Conservation (phyloP, 2,113 vertebrate genomes). For the Trogon melanurus region DNA sequence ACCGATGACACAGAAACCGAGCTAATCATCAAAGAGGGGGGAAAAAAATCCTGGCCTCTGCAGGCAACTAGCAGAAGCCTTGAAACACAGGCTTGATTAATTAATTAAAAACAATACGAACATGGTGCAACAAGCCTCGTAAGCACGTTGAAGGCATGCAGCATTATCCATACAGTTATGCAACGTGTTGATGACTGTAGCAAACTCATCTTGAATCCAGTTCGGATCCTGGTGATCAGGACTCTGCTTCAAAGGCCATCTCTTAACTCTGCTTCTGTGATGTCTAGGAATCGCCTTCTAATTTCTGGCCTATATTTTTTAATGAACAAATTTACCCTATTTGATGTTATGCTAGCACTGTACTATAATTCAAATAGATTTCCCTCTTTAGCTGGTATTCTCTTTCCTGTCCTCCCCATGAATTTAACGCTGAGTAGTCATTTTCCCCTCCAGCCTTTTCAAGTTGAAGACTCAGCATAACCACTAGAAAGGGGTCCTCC, state of each 20-base stretch:
- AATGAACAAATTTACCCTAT: background rate
- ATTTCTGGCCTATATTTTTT: background rate
- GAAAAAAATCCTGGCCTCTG: background rate
- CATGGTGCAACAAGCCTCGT: constrained; percentile 43
- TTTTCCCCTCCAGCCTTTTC: background rate
- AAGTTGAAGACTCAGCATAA: background rate
- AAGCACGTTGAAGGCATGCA: background rate
- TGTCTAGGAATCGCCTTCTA: background rate
- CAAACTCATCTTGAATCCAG: background rate
- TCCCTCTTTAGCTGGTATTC: background rate
- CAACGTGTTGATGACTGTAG: background rate
- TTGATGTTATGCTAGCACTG: background rate
- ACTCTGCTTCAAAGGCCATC: background rate
- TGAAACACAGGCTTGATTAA: constrained; percentile 23
- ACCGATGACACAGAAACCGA: constrained; percentile 37
- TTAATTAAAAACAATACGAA: background rate
- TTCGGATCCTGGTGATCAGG: background rate
- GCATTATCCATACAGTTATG: constrained; percentile 6
- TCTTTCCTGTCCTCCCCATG: background rate
- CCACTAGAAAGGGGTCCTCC: constrained; percentile 13
- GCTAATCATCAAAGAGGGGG: constrained; percentile 17
- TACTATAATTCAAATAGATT: background rate
- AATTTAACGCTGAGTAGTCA: background rate
- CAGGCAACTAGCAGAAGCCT: constrained; percentile 18
- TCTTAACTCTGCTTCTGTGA: background rate